phyloP scores from a whole-genome alignment of 2,888 invertebrate species.

The Parnassius apollo region DNA sequence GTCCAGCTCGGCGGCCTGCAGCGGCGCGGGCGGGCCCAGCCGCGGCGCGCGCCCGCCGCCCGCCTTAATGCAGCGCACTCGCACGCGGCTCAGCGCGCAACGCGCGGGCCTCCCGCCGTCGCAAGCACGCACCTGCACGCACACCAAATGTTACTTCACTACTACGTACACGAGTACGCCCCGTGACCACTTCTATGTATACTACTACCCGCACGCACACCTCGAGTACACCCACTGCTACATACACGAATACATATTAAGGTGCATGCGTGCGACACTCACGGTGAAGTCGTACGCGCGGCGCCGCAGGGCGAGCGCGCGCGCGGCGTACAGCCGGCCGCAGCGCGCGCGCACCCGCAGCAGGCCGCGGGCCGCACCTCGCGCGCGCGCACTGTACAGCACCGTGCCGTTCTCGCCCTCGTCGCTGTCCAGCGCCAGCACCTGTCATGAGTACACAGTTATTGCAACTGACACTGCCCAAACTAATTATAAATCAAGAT shows the following conservation, averaged over 20 bases:
- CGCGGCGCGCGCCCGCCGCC: conserved; percentile 83
- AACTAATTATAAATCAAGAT: too few relatives aligned
- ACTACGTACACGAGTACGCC: too few relatives aligned
- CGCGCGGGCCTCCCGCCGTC: conserved; percentile 46
- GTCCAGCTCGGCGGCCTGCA: conserved; percentile 91
- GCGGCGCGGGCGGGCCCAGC: conserved; percentile 83
- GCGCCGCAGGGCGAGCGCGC: conserved; percentile 79
- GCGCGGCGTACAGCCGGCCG: conserved; percentile 90
- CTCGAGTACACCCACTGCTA: too few relatives aligned
- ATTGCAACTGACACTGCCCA: too few relatives aligned
- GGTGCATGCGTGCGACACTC: conserved; percentile 80
- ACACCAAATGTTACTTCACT: background rate
- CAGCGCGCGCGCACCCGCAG: conserved; percentile 91
- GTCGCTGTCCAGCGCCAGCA: conserved; percentile 92
- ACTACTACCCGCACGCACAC: too few relatives aligned
- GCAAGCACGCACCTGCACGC: conserved; percentile 43
- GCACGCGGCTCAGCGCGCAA: conserved; percentile 77
- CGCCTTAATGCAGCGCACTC: conserved; percentile 78
- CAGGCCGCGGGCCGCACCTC: conserved; percentile 88
- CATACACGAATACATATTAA: conserved; percentile 87
- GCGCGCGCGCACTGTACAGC: conserved; percentile 84
- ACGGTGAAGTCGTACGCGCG: conserved; percentile 54
- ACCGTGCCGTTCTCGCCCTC: conserved; percentile 90
- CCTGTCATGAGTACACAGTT: conserved; percentile 66
- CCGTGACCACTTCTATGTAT: too few relatives aligned